A percentile compares a stretch with the other conserved stretches of the same genome.
Evolutionary conservation across 2,797 vertebrate genomes (phyloP).

Genomic region (Muscicapa comitata): DNA sequence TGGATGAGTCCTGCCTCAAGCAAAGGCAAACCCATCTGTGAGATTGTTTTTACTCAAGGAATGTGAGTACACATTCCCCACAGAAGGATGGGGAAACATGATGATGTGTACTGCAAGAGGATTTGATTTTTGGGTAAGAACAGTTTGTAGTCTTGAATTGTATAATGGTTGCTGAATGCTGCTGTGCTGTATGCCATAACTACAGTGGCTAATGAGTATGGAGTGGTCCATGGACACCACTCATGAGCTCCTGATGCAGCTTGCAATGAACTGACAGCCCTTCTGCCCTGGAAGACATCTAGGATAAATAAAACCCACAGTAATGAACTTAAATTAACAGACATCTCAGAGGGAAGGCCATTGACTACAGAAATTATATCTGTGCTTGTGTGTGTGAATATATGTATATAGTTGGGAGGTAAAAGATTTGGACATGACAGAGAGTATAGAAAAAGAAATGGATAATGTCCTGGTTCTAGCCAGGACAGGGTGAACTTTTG

Average conservation of each 20-base stretch:
- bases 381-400: neutral
- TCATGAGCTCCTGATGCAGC: neutral
- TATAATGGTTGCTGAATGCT: neutral
- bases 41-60: neutral
- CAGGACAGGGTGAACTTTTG: neutral
- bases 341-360: neutral
- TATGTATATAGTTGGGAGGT: neutral
- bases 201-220: rapidly evolving
- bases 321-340: neutral
- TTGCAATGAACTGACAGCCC: neutral
- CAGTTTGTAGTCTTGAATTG: neutral
- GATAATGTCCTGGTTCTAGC: neutral
- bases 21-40: neutral
- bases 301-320: neutral
- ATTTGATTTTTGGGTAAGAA: neutral
- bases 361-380: neutral
- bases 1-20: neutral
- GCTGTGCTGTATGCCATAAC: neutral
- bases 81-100: neutral
- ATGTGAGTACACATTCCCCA: neutral
- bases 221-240: neutral
- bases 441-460: neutral
- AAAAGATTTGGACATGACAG: neutral
- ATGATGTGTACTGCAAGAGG: neutral
- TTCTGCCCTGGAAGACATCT: neutral